phyloP scores from a whole-genome alignment of 1,140 invertebrate genomes.

The Drosophila lini region DNA sequence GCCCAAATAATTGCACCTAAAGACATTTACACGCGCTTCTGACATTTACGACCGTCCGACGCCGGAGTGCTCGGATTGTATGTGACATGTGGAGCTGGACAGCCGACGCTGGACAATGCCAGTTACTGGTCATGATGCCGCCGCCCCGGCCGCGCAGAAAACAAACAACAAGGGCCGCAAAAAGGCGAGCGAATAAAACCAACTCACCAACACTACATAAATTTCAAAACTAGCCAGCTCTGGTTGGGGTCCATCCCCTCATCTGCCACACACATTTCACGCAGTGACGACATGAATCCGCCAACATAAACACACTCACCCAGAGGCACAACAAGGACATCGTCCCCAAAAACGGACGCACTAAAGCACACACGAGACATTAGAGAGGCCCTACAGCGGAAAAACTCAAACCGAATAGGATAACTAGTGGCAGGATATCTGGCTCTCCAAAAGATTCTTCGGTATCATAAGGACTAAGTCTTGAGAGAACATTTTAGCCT shows the following conservation, averaged over 20 bases:
- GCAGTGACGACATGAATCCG: slow-evolving; percentile 81
- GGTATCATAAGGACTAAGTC: neutral
- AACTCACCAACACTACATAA: slow-evolving; percentile 76
- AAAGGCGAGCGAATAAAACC: slow-evolving; percentile 67
- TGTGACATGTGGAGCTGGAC: slow-evolving; percentile 72
- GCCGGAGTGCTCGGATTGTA: slow-evolving; percentile 34
- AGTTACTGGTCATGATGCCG: slow-evolving; percentile 76
- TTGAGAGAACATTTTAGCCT: no score
- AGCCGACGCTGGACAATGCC: slow-evolving; percentile 58
- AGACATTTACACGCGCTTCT: slow-evolving; percentile 79
- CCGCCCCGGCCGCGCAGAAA: slow-evolving; percentile 17
- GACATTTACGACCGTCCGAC: slow-evolving; percentile 72
- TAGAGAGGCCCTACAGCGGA: slow-evolving; percentile 17
- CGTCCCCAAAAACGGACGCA: slow-evolving; percentile 54
- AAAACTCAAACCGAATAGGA: slow-evolving; percentile 43
- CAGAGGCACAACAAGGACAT: slow-evolving; percentile 30
- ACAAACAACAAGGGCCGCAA: slow-evolving; percentile 48
- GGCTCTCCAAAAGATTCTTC: neutral
- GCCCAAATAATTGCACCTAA: slow-evolving; percentile 76
- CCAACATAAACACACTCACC: slow-evolving; percentile 73
- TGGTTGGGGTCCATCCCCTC: slow-evolving; percentile 29
- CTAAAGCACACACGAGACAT: slow-evolving; percentile 51
- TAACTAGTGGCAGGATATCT: slow-evolving; percentile 17
- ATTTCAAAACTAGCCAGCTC: slow-evolving; percentile 71
- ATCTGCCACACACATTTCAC: slow-evolving; percentile 80